These are phyloP conservation scores for Limosa lapponica DNA, from an alignment of 2,797 vertebrate genomes.

Conservation along the genomic window DNA sequence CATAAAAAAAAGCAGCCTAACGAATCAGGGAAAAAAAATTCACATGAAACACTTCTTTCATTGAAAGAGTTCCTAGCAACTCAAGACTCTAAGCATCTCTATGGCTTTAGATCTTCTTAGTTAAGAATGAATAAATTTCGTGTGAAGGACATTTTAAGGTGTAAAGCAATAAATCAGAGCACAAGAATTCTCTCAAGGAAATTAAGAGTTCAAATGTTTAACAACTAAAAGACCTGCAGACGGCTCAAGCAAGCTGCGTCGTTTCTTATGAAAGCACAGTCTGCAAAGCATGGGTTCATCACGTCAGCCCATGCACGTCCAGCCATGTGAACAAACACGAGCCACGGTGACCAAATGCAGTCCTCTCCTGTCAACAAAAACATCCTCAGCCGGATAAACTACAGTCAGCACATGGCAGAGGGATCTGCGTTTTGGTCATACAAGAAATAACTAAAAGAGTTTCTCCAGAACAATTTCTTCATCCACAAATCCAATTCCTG, in stretches of 20 bases:
- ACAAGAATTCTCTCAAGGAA: not conserved
- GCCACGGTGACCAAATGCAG: not conserved
- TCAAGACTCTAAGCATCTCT: not conserved
- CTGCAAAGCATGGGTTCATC: not conserved
- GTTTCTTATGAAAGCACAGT: not conserved
- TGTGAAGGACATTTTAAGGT: not conserved
- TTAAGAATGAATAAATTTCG: not conserved
- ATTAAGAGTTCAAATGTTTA: not conserved
- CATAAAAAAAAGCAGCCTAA: not conserved
- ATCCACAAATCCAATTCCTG: not conserved
- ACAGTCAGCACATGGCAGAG: not conserved
- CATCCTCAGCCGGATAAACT: not conserved
- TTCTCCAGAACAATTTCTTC: not conserved
- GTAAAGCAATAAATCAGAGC: not conserved
- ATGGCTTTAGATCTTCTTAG: not conserved
- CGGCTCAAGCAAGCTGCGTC: rapidly evolving
- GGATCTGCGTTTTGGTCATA: not conserved
- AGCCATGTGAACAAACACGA: rapidly evolving
- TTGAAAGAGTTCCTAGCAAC: not conserved
- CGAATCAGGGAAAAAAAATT: not conserved
- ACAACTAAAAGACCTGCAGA: not conserved
- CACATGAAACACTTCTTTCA: not conserved
- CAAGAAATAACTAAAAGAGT: not conserved
- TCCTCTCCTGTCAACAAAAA: not conserved
- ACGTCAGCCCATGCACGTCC: rapidly evolving